Conservation (phyloP, 2,888 invertebrate genomes). For the Hemithea aestivaria region DNA sequence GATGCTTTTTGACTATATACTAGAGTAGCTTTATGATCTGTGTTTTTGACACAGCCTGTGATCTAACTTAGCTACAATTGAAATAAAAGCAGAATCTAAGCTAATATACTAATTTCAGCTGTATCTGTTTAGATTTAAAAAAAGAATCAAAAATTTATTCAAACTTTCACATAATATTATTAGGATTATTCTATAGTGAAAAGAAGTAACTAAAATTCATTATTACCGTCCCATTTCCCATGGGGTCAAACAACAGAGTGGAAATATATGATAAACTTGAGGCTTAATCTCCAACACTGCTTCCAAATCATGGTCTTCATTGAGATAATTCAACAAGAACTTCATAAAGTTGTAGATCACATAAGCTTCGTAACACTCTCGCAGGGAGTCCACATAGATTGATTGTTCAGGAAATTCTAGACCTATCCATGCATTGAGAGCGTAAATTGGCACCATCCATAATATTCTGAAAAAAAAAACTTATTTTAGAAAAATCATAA, state of each 20-base stretch:
- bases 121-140: too few species aligned
- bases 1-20: too few species aligned
- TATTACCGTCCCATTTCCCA: constrained; percentile 96
- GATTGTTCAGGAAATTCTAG: constrained; percentile 91
- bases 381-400: constrained; percentile 94
- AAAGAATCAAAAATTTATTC: too few species aligned
- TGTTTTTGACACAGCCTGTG: too few species aligned
- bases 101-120: too few species aligned
- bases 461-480: constrained; percentile 83
- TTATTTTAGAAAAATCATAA: too few species aligned
- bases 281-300: constrained; percentile 88
- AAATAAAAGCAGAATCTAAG: too few species aligned
- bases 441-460: constrained; percentile 99
- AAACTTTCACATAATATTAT: too few species aligned
- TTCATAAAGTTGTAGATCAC: constrained; percentile 99
- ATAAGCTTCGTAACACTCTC: constrained; percentile 98
- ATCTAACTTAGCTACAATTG: too few species aligned
- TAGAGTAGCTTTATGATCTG: too few species aligned
- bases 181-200: too few species aligned
- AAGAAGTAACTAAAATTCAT: too few species aligned
- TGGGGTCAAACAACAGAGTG: constrained; percentile 93
- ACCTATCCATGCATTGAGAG: constrained; percentile 95
- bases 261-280: constrained; percentile 93
- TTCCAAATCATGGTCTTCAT: constrained; percentile 92
- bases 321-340: constrained; percentile 93